A percentile compares a stretch with the other conserved stretches of the same genome.
Evolutionary conservation across 2,113 vertebrate genomes (phyloP).

Genomic region (Vidua chalybeata): DNA sequence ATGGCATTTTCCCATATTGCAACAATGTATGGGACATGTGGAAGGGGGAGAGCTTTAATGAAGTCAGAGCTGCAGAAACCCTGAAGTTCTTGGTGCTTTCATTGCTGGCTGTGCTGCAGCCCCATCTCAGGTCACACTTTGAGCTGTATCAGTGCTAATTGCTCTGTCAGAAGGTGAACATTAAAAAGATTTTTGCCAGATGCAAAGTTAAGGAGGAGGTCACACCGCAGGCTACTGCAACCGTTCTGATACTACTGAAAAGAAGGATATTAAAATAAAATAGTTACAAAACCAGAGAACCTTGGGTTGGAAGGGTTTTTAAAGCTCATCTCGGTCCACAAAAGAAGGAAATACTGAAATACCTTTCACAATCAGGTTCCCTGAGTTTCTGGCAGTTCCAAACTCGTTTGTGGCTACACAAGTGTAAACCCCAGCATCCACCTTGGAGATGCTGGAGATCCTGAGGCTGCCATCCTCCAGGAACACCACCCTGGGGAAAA

Average conservation of each 20-base stretch:
- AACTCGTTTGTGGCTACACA: constrained; percentile 86
- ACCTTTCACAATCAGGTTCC: constrained; percentile 86
- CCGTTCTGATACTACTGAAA: neutral
- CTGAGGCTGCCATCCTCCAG: constrained; percentile 81
- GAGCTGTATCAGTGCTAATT: constrained; percentile 8
- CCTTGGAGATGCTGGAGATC: constrained; percentile 80
- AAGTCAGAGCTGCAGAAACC: neutral
- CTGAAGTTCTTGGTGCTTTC: neutral
- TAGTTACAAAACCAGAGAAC: neutral
- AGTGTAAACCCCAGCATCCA: constrained; percentile 80
- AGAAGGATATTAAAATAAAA: neutral
- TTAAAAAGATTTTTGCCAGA: constrained; percentile 13
- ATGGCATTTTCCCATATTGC: constrained; percentile 6
- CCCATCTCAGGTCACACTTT: neutral
- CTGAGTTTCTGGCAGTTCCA: constrained; percentile 79
- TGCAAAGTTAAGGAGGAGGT: constrained; percentile 1
- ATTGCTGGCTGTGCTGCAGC: neutral
- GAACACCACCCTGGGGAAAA: constrained; percentile 53
- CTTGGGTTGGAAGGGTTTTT: neutral
- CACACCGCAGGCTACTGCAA: neutral
- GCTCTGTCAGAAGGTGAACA: neutral
- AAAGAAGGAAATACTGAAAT: constrained; percentile 8
- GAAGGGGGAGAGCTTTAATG: neutral
- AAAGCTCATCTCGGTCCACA: neutral
- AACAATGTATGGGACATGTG: neutral